These are phyloP conservation scores for Peromyscus eremicus DNA, from an alignment of 2,797 vertebrate species.

Conservation along the genomic window DNA sequence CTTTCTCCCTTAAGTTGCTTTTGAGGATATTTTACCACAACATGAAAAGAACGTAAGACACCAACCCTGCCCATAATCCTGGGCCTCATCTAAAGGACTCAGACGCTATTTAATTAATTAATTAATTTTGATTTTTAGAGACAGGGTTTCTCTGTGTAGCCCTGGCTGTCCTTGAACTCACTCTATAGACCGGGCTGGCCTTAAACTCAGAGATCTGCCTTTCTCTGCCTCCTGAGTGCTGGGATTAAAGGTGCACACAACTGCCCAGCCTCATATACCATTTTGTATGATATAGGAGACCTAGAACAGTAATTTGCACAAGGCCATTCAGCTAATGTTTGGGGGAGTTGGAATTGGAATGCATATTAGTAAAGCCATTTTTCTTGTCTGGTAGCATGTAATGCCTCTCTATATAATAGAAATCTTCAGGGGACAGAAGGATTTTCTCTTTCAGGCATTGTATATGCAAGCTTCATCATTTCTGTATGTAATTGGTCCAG, in stretches of 20 bases:
- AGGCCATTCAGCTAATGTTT: not conserved
- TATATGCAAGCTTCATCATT: not conserved
- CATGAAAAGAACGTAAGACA: not conserved
- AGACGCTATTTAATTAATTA: not conserved
- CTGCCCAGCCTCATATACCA: not conserved
- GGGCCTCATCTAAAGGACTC: not conserved
- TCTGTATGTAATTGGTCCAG: not conserved
- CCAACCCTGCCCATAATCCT: not conserved
- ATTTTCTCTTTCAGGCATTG: not conserved
- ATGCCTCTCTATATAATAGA: not conserved
- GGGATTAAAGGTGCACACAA: not conserved
- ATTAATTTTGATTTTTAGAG: not conserved
- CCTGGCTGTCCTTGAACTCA: not conserved
- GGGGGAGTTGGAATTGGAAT: constrained; percentile 18
- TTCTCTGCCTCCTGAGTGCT: not conserved
- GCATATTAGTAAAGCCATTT: constrained; percentile 17
- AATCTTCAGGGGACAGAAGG: not conserved
- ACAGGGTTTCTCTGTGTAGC: not conserved
- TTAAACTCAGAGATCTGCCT: not conserved
- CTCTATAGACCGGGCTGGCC: not conserved
- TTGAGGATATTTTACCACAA: not conserved
- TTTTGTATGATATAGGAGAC: constrained; percentile 27
- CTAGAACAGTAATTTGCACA: constrained; percentile 1
- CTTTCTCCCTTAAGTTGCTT: not conserved
- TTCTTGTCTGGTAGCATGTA: not conserved